These are phyloP conservation scores for Leptopilina clavipes DNA, from an alignment of 1,140 invertebrate genomes.

Conservation along the genomic window DNA sequence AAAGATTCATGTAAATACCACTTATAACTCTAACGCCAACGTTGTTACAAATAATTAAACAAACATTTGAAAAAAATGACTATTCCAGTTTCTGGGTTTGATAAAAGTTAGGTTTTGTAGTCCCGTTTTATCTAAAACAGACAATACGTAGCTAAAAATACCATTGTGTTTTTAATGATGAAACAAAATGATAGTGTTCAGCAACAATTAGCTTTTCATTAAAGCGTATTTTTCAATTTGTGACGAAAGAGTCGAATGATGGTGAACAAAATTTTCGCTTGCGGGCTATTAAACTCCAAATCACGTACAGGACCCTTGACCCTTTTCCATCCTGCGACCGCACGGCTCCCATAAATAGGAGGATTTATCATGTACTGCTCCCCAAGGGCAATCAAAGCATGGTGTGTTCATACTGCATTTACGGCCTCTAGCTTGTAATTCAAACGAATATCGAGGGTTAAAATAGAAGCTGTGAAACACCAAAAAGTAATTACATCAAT, in stretches of 20 bases:
- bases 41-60: too few species aligned
- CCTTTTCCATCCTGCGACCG: slow-evolving; percentile 40
- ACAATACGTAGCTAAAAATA: too few species aligned
- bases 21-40: too few species aligned
- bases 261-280: slow-evolving; percentile 41
- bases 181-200: not conserved
- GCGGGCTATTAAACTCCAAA: slow-evolving; percentile 47
- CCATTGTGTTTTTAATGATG: too few species aligned
- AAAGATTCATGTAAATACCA: too few species aligned
- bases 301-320: slow-evolving; percentile 46
- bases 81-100: too few species aligned
- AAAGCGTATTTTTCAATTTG: not conserved
- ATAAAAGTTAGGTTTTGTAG: too few species aligned
- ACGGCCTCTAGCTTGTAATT: slow-evolving; percentile 5
- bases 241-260: not conserved
- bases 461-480: slow-evolving; percentile 2
- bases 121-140: too few species aligned
- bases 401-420: slow-evolving; percentile 25
- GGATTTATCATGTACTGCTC: slow-evolving; percentile 43
- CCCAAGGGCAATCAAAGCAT: slow-evolving; percentile 48
- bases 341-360: slow-evolving; percentile 51
- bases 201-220: not conserved
- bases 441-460: not conserved
- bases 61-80: too few species aligned
- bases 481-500: slow-evolving; percentile 1